These are phyloP conservation scores for Whitmania pigra DNA, from an alignment of 1,140 invertebrate genomes.

Conservation along the genomic window DNA sequence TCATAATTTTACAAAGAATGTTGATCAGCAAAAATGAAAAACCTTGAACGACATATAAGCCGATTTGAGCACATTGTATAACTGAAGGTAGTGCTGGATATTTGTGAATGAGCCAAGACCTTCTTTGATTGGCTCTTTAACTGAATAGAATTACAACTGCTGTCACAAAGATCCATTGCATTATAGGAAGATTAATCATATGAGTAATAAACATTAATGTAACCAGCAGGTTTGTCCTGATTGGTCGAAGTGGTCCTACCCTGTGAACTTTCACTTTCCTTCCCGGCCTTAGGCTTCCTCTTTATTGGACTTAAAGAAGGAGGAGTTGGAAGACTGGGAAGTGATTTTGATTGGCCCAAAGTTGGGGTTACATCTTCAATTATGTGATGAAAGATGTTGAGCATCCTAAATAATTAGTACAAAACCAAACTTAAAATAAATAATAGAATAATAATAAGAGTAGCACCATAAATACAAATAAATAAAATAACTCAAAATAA, in stretches of 20 bases:
- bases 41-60: conserved; percentile 64
- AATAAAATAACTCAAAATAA: background rate
- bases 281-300: conserved; percentile 38
- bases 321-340: conserved; percentile 32
- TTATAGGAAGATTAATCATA: too few species aligned
- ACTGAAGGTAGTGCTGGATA: conserved; percentile 60
- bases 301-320: conserved; percentile 44
- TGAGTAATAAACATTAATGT: too few species aligned
- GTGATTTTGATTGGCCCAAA: conserved; percentile 34
- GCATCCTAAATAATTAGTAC: background rate
- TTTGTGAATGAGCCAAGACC: conserved; percentile 53
- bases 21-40: too few species aligned
- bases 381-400: conserved; percentile 36
- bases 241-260: conserved; percentile 17
- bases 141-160: too few species aligned
- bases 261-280: conserved; percentile 23
- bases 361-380: conserved; percentile 56
- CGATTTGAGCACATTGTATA: conserved; percentile 60
- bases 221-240: too few species aligned
- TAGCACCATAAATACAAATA: background rate
- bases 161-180: too few species aligned
- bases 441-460: background rate
- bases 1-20: too few species aligned
- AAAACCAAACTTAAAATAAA: background rate
- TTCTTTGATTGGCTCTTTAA: conserved; percentile 21